phyloP scores from a whole-genome alignment of 2,797 vertebrate species.

The Melanotaenia pygmaea region DNA sequence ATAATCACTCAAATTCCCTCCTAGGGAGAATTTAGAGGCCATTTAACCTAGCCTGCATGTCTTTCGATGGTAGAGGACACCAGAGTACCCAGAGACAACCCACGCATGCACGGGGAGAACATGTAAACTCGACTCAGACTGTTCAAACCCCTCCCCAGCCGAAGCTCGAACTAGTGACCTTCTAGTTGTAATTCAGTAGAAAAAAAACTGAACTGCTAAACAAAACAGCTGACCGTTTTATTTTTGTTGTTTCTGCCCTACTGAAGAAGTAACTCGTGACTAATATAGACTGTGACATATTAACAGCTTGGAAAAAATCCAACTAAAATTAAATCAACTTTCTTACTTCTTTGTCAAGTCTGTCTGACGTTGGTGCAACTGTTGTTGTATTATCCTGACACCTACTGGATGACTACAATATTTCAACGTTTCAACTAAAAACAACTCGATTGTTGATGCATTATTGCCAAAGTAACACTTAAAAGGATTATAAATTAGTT shows the following conservation, averaged over 20 bases:
- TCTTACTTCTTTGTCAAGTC: constrained; percentile 1
- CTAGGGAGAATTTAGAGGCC: too few relatives aligned
- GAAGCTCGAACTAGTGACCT: too few relatives aligned
- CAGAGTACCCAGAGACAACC: too few relatives aligned
- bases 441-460: background rate
- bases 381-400: constrained; percentile 62
- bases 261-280: background rate
- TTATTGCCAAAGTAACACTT: background rate
- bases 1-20: too few relatives aligned
- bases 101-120: too few relatives aligned
- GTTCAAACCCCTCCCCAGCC: too few relatives aligned
- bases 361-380: constrained; percentile 5
- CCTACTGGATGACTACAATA: constrained; percentile 50
- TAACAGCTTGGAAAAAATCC: background rate
- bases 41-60: too few relatives aligned
- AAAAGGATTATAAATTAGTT: background rate
- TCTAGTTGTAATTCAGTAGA: background rate
- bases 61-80: too few relatives aligned
- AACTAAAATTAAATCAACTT: constrained; percentile 2
- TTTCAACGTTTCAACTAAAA: background rate
- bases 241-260: too few relatives aligned
- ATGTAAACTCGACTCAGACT: too few relatives aligned
- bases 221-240: too few relatives aligned
- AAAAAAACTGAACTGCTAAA: too few relatives aligned
- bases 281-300: constrained; percentile 4